A percentile compares a stretch with the other conserved stretches of the same genome.
These are phyloP conservation scores for Chamaetylas fuelleborni DNA, from an alignment of 2,113 vertebrate species.

Conservation along the genomic window DNA sequence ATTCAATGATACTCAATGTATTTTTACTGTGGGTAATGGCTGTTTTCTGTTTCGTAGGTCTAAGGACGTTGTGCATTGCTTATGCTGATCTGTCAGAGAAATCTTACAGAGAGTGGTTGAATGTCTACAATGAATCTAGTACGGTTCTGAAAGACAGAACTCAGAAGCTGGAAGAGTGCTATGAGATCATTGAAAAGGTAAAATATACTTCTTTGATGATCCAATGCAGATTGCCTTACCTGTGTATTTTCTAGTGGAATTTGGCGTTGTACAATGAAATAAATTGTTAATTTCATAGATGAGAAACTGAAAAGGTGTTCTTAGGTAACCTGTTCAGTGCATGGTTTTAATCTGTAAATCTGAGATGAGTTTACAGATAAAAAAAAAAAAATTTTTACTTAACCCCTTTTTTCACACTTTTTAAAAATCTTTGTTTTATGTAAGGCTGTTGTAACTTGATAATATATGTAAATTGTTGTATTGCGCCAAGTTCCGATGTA, in stretches of 20 bases:
- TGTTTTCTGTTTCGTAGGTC: slow-evolving; percentile 70
- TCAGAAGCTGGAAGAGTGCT: slow-evolving; percentile 91
- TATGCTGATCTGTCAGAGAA: slow-evolving; percentile 90
- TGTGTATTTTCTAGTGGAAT: background rate
- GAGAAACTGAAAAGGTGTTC: background rate
- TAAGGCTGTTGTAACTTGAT: background rate
- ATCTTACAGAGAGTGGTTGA: slow-evolving; percentile 87
- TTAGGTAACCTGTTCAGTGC: background rate
- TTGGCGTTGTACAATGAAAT: background rate
- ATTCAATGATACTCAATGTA: background rate
- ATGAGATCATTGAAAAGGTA: slow-evolving; percentile 96
- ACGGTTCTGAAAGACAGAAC: slow-evolving; percentile 87
- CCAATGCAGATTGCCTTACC: background rate
- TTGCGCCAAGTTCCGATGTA: background rate
- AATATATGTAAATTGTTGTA: accelerated
- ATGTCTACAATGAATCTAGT: slow-evolving; percentile 84
- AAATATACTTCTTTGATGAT: background rate
- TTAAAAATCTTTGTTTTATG: background rate
- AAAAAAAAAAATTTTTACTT: background rate
- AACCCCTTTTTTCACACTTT: background rate
- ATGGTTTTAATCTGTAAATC: background rate
- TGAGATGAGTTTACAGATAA: accelerated
- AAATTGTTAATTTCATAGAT: background rate
- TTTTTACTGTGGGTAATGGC: background rate
- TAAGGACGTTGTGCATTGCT: slow-evolving; percentile 93